These are phyloP conservation scores for Drosophila leontia DNA, from an alignment of 1,140 invertebrate genomes.

Conservation along the genomic window DNA sequence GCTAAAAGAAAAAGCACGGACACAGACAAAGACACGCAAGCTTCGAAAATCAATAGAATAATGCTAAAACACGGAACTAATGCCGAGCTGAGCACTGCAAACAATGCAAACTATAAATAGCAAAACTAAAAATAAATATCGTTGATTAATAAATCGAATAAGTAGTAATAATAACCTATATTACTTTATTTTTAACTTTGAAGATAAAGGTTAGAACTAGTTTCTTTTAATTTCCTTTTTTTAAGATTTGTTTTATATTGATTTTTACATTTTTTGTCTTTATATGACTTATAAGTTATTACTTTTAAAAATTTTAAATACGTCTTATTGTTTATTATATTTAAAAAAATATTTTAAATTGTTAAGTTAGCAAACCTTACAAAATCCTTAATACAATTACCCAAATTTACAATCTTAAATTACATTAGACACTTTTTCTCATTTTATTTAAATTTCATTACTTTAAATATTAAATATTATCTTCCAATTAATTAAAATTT, in stretches of 20 bases:
- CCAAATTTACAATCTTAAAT: neutral
- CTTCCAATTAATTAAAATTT: neutral
- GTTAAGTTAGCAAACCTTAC: neutral
- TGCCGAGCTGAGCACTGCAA: neutral
- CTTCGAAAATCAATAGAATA: constrained; percentile 15
- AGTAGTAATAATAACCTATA: too few relatives aligned
- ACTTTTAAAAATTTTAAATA: neutral
- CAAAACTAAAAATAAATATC: neutral
- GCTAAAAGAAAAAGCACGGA: constrained; percentile 3
- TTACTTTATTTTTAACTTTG: neutral
- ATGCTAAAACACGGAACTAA: neutral
- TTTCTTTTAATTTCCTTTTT: neutral
- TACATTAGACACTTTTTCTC: neutral
- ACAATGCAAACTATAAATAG: neutral
- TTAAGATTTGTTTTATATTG: neutral
- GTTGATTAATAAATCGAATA: neutral
- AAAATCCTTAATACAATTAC: neutral
- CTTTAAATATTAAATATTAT: neutral
- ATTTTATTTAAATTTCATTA: neutral
- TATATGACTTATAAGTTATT: neutral
- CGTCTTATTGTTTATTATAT: neutral
- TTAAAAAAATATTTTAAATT: neutral
- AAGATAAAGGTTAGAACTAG: neutral
- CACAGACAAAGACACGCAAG: constrained; percentile 12
- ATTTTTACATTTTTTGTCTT: neutral